Evolutionary conservation across 2,888 invertebrate species (phyloP).

Genomic region (Temnothorax ravouxi): DNA sequence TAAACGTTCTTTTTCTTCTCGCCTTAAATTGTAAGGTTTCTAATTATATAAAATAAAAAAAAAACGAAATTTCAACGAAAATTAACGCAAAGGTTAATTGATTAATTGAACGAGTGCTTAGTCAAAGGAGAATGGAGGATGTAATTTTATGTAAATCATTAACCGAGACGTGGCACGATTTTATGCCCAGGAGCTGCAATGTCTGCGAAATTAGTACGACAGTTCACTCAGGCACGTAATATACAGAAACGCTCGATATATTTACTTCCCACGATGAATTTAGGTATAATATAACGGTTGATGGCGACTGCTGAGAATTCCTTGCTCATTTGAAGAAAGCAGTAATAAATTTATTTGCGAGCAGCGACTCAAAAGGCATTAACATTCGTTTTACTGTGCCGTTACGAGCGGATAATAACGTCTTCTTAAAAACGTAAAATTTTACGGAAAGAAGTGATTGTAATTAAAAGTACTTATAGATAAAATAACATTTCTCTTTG

Average conservation of each 20-base stretch:
- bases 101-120: slow-evolving; percentile 21
- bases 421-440: neutral
- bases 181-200: neutral
- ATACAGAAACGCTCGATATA: no score
- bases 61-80: neutral
- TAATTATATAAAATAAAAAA: neutral
- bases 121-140: neutral
- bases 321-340: neutral
- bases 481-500: neutral
- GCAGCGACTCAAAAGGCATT: neutral
- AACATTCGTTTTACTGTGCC: neutral
- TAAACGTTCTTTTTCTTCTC: neutral
- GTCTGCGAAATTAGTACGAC: slow-evolving; percentile 17
- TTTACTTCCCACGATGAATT: neutral
- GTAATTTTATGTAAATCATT: slow-evolving; percentile 67
- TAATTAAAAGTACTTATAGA: neutral
- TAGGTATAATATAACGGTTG: neutral
- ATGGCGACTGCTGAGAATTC: neutral
- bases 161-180: slow-evolving; percentile 59
- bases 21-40: slow-evolving; percentile 3
- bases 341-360: slow-evolving; percentile 19
- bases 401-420: no score
- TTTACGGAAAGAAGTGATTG: neutral
- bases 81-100: slow-evolving; percentile 21
- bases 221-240: neutral